These are phyloP conservation scores for Hiodon alosoides DNA, from an alignment of 2,113 vertebrate genomes.

Conservation along the genomic window DNA sequence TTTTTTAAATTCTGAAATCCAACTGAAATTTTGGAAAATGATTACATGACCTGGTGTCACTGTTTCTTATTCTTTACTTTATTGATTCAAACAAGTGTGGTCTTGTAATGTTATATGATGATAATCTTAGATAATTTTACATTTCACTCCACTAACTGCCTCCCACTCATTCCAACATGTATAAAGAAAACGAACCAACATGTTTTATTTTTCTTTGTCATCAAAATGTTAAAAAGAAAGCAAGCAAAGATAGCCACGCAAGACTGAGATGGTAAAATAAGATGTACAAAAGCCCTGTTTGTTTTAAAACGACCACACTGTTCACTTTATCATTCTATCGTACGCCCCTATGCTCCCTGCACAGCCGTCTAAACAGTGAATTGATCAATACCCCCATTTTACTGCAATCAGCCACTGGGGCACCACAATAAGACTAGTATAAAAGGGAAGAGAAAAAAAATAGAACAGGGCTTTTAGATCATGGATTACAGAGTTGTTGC, in stretches of 20 bases:
- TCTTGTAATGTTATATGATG: background rate
- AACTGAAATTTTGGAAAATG: slow-evolving; percentile 44
- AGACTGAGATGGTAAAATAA: slow-evolving; percentile 22
- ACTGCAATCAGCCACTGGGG: slow-evolving; percentile 50
- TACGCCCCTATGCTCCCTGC: slow-evolving; percentile 30
- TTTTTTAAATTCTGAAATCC: slow-evolving; percentile 49
- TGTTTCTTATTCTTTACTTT: background rate
- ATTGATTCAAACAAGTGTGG: background rate
- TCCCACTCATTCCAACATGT: background rate
- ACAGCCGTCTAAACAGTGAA: slow-evolving; percentile 48
- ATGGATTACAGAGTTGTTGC: slow-evolving; percentile 42
- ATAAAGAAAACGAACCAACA: background rate
- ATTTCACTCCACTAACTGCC: background rate
- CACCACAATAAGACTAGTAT: slow-evolving; percentile 43
- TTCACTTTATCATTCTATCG: slow-evolving; percentile 38
- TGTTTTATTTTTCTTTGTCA: too few species aligned
- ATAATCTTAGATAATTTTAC: background rate
- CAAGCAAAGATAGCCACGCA: background rate
- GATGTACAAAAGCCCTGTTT: slow-evolving; percentile 42
- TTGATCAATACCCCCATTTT: slow-evolving; percentile 54
- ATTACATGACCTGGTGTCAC: slow-evolving; percentile 38
- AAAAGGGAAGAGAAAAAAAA: slow-evolving; percentile 31
- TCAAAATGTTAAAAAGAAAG: background rate
- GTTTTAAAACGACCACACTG: slow-evolving; percentile 22
- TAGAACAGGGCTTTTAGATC: slow-evolving; percentile 47